Evolutionary conservation across 2,888 invertebrate genomes (phyloP).

Genomic region (Drosophila nr. perissopoda): DNA sequence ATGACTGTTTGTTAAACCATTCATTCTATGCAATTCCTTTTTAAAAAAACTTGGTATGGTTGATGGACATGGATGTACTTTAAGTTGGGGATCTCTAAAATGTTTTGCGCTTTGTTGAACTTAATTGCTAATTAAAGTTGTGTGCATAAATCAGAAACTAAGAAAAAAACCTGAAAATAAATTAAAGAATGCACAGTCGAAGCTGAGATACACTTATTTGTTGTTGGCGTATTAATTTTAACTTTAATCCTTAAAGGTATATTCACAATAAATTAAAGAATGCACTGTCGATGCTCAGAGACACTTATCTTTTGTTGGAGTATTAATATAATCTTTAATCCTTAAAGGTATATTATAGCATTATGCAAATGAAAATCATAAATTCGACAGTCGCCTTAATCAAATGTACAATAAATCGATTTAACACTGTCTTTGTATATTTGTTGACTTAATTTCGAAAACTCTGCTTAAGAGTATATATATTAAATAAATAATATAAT

Average conservation of each 20-base stretch:
- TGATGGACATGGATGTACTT: background rate
- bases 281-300: background rate
- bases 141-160: constrained; percentile 27
- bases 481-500: background rate
- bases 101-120: constrained; percentile 6
- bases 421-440: background rate
- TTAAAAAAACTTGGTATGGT: background rate
- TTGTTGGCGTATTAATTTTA: background rate
- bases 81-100: background rate
- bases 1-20: background rate
- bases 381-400: background rate
- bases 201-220: background rate
- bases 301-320: background rate
- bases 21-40: background rate
- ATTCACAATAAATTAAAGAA: constrained; percentile 1
- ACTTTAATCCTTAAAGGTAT: background rate
- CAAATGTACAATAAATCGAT: background rate
- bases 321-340: background rate
- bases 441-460: background rate
- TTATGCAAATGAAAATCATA: background rate
- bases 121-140: constrained; percentile 54
- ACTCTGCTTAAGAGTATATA: background rate
- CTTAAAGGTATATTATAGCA: background rate
- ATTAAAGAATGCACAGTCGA: background rate
- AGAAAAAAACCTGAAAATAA: constrained; percentile 20